Percentiles rank a stretch among this genome's conserved stretches.
Evolutionary conservation across 2,888 invertebrate species (phyloP).

Genomic region (Antheraea yamamai): DNA sequence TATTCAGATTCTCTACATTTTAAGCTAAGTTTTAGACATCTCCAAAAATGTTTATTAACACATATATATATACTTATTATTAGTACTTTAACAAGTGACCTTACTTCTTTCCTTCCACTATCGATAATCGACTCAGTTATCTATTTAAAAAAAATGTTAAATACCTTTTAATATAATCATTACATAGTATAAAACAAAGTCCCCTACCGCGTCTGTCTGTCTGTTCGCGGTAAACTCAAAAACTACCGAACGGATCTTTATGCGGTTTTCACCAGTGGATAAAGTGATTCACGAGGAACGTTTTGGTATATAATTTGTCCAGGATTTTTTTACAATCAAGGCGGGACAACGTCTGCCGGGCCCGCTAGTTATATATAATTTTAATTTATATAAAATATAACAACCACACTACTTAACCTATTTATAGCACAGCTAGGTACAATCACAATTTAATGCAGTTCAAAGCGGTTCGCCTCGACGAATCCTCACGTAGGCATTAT

Average conservation of each 20-base stretch:
- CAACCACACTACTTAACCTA: constrained; percentile 6
- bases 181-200: no score
- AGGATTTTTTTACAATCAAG: no score
- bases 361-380: no score
- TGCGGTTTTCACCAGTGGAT: no score
- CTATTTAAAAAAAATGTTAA: background rate
- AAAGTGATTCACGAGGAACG: no score
- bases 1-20: background rate
- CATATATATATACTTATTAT: background rate
- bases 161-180: constrained; percentile 6
- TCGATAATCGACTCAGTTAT: background rate
- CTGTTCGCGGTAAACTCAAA: no score
- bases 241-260: no score
- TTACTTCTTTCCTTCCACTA: background rate
- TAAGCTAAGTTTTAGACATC: background rate
- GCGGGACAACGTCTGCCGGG: no score
- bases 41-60: no score
- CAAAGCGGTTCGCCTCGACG: constrained; percentile 27
- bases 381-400: no score
- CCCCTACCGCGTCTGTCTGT: no score
- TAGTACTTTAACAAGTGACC: background rate
- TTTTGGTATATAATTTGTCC: no score
- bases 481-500: constrained; percentile 47
- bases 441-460: background rate
- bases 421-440: constrained; percentile 1